phyloP scores from a whole-genome alignment of 2,888 invertebrate genomes.

The Zygothrica quintamaculata region DNA sequence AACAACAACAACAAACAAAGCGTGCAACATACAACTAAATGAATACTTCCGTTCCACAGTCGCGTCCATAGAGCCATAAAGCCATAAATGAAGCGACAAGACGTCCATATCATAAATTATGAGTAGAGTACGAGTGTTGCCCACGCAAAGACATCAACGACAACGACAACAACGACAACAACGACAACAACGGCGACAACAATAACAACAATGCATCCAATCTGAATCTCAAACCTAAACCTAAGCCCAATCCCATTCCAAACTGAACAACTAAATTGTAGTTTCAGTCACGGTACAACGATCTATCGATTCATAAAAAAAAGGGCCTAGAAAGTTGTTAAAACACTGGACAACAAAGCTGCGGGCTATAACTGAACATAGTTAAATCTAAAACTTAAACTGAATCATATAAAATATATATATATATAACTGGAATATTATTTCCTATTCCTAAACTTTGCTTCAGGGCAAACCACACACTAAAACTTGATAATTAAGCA shows the following conservation, averaged over 20 bases:
- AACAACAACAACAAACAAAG: conserved; percentile 33
- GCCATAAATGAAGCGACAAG: conserved; percentile 76
- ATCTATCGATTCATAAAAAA: conserved; percentile 65
- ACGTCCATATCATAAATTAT: conserved; percentile 72
- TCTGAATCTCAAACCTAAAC: too few relatives aligned
- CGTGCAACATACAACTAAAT: conserved; percentile 49
- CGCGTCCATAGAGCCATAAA: conserved; percentile 68
- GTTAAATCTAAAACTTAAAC: too few relatives aligned
- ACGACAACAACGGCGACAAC: too few relatives aligned
- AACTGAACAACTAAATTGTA: conserved; percentile 71
- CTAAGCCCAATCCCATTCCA: conserved; percentile 16
- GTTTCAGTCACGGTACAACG: conserved; percentile 73
- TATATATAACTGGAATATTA: too few relatives aligned
- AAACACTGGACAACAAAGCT: conserved; percentile 40
- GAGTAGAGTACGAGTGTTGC: conserved; percentile 43
- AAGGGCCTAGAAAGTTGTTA: conserved; percentile 30
- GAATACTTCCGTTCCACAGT: conserved; percentile 69
- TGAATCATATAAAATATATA: too few relatives aligned
- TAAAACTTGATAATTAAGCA: not conserved
- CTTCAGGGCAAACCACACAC: too few relatives aligned
- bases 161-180: not conserved
- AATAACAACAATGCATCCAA: too few relatives aligned
- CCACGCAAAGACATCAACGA: conserved; percentile 53
- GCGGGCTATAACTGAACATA: not conserved
- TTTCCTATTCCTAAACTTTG: too few relatives aligned